Evolutionary conservation across 2,797 vertebrate genomes (phyloP).

Genomic region (Toxotes lorentzi): DNA sequence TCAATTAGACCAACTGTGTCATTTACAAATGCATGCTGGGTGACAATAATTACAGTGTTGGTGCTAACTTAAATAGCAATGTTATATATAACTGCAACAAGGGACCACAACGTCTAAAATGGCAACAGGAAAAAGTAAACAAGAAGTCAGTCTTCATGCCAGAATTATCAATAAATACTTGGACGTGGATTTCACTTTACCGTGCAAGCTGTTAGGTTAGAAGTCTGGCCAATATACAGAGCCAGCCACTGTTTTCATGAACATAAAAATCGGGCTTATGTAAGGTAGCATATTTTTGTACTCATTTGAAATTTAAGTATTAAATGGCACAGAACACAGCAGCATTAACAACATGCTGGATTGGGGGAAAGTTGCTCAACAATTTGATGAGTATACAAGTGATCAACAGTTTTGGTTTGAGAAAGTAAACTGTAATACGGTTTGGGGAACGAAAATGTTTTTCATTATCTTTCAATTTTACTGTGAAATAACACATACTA

Average conservation of each 20-base stretch:
- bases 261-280: slow-evolving; percentile 19
- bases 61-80: slow-evolving; percentile 19
- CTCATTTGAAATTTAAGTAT: slow-evolving; percentile 18
- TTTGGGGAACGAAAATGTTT: slow-evolving; percentile 28
- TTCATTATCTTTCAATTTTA: slow-evolving; percentile 57
- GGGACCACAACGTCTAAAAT: slow-evolving; percentile 10
- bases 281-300: slow-evolving; percentile 25
- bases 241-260: slow-evolving; percentile 8
- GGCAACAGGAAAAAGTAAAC: slow-evolving; percentile 18
- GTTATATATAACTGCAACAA: slow-evolving; percentile 11
- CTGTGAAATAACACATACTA: slow-evolving; percentile 43
- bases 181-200: slow-evolving; percentile 19
- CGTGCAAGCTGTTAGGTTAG: slow-evolving; percentile 35
- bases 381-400: slow-evolving; percentile 8
- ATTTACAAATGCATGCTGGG: slow-evolving; percentile 29
- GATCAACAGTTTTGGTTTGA: slow-evolving; percentile 20
- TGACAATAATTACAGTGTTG: slow-evolving; percentile 29
- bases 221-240: slow-evolving; percentile 23
- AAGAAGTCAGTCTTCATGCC: slow-evolving; percentile 7
- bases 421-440: slow-evolving; percentile 20
- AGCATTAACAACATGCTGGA: neutral
- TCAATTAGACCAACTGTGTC: slow-evolving; percentile 12
- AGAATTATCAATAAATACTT: slow-evolving; percentile 38
- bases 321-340: slow-evolving; percentile 25
- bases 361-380: slow-evolving; percentile 13